Percentiles rank a stretch among this genome's conserved stretches.
phyloP scores from a whole-genome alignment of 2,797 vertebrate species.

The Tapirus indicus region DNA sequence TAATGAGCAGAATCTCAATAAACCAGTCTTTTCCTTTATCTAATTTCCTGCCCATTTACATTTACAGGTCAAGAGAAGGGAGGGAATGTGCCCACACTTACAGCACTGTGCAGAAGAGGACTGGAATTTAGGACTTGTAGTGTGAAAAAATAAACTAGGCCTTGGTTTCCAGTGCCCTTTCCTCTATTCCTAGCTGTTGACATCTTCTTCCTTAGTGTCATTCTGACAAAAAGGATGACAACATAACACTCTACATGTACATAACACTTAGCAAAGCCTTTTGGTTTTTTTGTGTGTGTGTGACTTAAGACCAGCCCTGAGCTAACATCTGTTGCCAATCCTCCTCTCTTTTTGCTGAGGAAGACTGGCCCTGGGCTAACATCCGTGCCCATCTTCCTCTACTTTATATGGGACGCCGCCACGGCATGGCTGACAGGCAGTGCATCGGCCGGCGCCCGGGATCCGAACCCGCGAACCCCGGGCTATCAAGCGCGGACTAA shows the following conservation, averaged over 20 bases:
- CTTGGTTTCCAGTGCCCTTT: neutral
- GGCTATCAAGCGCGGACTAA: too few species aligned
- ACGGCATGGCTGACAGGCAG: too few species aligned
- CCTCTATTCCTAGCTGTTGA: neutral
- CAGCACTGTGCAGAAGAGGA: neutral
- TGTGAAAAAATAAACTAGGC: neutral
- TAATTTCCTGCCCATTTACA: slow-evolving; percentile 23
- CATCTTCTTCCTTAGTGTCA: neutral
- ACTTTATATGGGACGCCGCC: too few species aligned
- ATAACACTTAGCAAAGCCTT: neutral
- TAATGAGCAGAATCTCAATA: neutral
- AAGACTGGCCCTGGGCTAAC: too few species aligned
- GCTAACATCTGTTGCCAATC: too few species aligned
- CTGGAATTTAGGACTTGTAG: neutral
- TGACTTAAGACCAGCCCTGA: too few species aligned
- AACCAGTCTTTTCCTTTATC: neutral
- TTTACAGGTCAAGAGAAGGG: neutral
- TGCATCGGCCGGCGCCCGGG: too few species aligned
- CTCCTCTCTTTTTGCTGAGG: too few species aligned
- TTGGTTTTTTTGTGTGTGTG: too few species aligned
- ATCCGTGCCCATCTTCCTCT: too few species aligned
- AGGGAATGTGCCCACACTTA: too few species aligned
- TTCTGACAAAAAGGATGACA: neutral
- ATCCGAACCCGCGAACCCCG: too few species aligned
- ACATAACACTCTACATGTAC: neutral